Percentiles rank a stretch among this genome's conserved stretches.
Evolutionary conservation across 2,797 vertebrate genomes (phyloP).

Genomic region (Acridotheres tristis): DNA sequence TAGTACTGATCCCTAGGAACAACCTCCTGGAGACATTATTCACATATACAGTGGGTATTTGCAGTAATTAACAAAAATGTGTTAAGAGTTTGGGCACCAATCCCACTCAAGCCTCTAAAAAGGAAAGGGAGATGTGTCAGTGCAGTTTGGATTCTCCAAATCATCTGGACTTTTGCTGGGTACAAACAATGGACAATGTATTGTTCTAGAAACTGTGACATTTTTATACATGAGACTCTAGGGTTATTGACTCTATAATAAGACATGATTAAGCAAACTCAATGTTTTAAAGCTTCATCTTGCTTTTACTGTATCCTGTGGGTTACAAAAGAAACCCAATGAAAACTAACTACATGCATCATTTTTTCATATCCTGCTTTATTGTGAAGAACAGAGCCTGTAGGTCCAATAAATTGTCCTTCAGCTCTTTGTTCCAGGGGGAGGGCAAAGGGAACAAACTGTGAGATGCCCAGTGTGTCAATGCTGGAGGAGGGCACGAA

Average conservation of each 20-base stretch:
- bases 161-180: neutral
- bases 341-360: neutral
- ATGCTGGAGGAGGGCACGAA: neutral
- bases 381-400: neutral
- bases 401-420: neutral
- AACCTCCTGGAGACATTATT: neutral
- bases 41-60: neutral
- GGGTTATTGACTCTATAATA: neutral
- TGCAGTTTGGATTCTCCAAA: neutral
- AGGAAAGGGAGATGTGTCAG: neutral
- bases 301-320: neutral
- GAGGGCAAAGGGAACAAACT: neutral
- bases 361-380: neutral
- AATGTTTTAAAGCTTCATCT: neutral
- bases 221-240: neutral
- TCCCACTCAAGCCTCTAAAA: neutral
- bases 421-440: neutral
- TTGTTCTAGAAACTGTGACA: neutral
- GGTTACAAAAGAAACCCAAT: neutral
- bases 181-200: neutral
- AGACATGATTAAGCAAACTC: neutral
- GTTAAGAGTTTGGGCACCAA: neutral
- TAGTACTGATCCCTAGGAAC: neutral
- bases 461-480: neutral
- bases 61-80: neutral